Conservation (phyloP, 2,113 vertebrate genomes). For the Ibidorhyncha struthersii region DNA sequence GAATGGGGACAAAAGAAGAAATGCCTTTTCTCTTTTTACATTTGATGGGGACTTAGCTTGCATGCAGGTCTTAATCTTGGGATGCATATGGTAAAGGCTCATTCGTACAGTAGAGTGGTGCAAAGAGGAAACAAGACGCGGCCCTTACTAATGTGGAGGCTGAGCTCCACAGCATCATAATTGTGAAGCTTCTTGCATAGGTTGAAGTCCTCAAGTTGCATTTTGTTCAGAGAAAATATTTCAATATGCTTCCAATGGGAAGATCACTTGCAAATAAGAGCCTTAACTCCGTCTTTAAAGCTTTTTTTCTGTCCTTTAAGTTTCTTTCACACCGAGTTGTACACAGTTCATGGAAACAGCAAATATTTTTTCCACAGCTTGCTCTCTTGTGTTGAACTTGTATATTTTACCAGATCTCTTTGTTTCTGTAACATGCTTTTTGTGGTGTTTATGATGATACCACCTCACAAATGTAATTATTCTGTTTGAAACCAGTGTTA, state of each 20-base stretch:
- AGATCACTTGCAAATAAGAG: neutral
- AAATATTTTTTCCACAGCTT: neutral
- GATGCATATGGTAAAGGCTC: neutral
- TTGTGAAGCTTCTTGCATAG: neutral
- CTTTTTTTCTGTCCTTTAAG: neutral
- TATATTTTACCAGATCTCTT: neutral
- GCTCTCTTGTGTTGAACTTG: neutral
- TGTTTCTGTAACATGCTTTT: conserved; percentile 16
- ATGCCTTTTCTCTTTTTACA: neutral
- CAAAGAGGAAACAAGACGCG: neutral
- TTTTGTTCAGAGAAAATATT: neutral
- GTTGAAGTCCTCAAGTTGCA: neutral
- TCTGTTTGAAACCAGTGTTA: conserved; percentile 24
- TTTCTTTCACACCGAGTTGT: neutral
- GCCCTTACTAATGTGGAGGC: neutral
- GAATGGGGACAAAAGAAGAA: neutral
- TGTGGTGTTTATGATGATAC: neutral
- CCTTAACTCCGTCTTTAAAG: neutral
- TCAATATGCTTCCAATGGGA: neutral
- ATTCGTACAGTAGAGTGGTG: neutral
- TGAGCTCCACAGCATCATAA: neutral
- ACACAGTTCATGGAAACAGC: neutral
- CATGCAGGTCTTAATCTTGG: neutral
- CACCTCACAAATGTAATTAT: conserved; percentile 21
- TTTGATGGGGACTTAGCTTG: neutral